Conservation (phyloP, 2,888 invertebrate genomes). For the Dicyrtomina minuta region DNA sequence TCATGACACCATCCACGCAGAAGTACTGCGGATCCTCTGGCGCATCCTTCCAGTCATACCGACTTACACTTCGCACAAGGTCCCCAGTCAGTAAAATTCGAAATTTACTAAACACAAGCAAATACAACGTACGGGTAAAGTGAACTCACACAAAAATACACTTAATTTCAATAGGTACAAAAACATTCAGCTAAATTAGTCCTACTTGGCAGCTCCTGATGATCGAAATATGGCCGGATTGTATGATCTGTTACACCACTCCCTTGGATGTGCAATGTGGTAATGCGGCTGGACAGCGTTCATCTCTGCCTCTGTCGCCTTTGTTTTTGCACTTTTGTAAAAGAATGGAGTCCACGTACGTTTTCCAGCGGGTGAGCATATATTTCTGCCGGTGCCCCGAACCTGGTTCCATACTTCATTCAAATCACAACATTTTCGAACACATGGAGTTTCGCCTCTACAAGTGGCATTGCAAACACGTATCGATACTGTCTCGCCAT, state of each 20-base stretch:
- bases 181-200: no score
- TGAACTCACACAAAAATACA: no score
- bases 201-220: no score
- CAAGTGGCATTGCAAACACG: conserved; percentile 48
- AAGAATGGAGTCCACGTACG: conserved; percentile 42
- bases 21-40: neutral
- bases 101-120: conserved; percentile 18
- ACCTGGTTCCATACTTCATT: conserved; percentile 46
- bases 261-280: conserved; percentile 41
- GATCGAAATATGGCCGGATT: neutral
- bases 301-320: conserved; percentile 21
- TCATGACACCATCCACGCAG: conserved; percentile 21
- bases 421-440: conserved; percentile 50
- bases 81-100: neutral
- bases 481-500: conserved; percentile 14
- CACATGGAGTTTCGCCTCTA: conserved; percentile 41
- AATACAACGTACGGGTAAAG: no score
- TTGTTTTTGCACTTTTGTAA: conserved; percentile 34
- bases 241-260: conserved; percentile 34
- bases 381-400: conserved; percentile 24
- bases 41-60: conserved; percentile 11
- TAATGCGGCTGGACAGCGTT: conserved; percentile 39
- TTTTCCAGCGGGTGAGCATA: conserved; percentile 38
- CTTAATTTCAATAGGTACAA: no score
- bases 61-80: neutral